phyloP scores from a whole-genome alignment of 2,113 vertebrate genomes.

The Labeo rohita region DNA sequence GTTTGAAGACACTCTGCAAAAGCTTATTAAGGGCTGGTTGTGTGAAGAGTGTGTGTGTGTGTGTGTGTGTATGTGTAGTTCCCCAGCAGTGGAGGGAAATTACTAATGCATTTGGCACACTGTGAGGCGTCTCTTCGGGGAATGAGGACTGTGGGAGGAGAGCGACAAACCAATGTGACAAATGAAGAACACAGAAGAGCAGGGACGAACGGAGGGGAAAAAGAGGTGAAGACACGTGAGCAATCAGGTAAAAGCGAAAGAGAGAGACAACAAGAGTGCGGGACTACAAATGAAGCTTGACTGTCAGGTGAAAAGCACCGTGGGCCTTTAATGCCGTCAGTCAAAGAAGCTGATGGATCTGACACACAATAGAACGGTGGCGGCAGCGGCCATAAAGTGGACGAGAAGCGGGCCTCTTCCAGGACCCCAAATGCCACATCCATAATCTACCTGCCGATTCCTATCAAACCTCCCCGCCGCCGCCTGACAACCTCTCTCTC shows the following conservation, averaged over 20 bases:
- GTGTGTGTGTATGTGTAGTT: background rate
- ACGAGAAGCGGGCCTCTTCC: slow-evolving; percentile 49
- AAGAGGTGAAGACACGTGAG: slow-evolving; percentile 1
- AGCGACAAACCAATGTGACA: slow-evolving; percentile 40
- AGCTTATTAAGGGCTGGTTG: slow-evolving; percentile 27
- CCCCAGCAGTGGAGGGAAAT: slow-evolving; percentile 32
- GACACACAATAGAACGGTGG: slow-evolving; percentile 42
- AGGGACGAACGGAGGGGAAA: background rate
- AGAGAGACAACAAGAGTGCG: slow-evolving; percentile 22
- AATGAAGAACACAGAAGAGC: background rate
- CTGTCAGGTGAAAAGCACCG: slow-evolving; percentile 56
- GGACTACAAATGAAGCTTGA: slow-evolving; percentile 53
- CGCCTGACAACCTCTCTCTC: slow-evolving; percentile 59
- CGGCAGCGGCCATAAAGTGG: slow-evolving; percentile 38
- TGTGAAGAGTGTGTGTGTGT: background rate
- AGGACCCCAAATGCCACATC: slow-evolving; percentile 66
- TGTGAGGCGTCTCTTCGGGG: slow-evolving; percentile 36
- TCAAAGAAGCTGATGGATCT: slow-evolving; percentile 41
- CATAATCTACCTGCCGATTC: slow-evolving; percentile 72
- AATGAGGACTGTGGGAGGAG: slow-evolving; percentile 39
- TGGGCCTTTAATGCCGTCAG: slow-evolving; percentile 50
- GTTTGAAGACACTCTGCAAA: slow-evolving; percentile 28
- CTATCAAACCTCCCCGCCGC: slow-evolving; percentile 64
- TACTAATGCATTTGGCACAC: slow-evolving; percentile 50
- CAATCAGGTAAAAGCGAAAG: slow-evolving; percentile 18